Conservation (phyloP, 2,797 vertebrate genomes). For the Mustela erminea region DNA sequence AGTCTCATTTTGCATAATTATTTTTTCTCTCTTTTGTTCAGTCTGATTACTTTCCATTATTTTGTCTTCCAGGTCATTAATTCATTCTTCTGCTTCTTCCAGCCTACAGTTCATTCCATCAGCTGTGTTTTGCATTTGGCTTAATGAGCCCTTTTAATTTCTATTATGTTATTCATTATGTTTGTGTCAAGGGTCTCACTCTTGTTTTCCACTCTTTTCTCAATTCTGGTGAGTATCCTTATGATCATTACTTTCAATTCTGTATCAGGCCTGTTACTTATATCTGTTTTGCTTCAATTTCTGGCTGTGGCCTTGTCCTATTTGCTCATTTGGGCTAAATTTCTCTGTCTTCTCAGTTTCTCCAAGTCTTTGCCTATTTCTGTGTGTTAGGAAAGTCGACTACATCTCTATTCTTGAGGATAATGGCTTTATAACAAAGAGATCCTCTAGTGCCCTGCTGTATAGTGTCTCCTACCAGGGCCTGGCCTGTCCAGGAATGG, state of each 20-base stretch:
- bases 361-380: neutral
- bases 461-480: too few species aligned
- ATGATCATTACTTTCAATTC: neutral
- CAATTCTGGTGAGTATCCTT: neutral
- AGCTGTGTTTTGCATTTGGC: neutral
- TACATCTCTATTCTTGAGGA: neutral
- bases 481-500: neutral
- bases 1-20: neutral
- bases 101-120: neutral
- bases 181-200: neutral
- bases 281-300: neutral
- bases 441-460: neutral
- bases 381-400: neutral
- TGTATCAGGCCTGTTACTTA: neutral
- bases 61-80: neutral
- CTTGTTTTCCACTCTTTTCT: neutral
- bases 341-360: neutral
- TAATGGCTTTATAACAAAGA: neutral
- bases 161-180: neutral
- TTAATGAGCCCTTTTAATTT: neutral
- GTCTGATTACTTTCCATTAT: neutral
- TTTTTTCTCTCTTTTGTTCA: neutral
- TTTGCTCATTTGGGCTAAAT: neutral
- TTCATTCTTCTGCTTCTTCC: neutral
- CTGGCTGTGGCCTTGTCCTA: neutral